These are phyloP conservation scores for Ricordea florida DNA, from an alignment of 92 coral and sea anemone genomes.

Conservation along the genomic window DNA sequence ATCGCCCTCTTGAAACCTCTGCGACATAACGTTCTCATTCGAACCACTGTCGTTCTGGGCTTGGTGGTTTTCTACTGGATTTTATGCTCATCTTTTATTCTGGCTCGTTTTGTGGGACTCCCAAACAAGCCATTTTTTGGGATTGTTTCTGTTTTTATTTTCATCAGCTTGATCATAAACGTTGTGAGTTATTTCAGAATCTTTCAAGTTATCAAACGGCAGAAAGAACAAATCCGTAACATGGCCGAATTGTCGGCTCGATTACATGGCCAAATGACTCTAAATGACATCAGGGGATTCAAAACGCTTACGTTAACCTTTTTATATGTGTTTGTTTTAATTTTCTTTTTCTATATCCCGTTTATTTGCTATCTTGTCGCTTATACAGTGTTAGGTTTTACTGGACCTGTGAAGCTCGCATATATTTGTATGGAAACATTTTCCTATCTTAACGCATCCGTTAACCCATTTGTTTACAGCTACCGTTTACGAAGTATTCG, in stretches of 20 bases:
- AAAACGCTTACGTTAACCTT: background rate
- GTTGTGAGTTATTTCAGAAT: background rate
- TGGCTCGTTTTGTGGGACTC: background rate
- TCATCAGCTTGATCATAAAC: background rate
- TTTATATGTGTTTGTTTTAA: background rate
- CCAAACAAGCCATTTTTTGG: background rate
- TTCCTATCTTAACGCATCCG: background rate
- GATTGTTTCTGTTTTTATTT: background rate
- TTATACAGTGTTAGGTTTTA: background rate
- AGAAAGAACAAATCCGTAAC: background rate
- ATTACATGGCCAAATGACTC: background rate
- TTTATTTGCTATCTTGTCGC: background rate
- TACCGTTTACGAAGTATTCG: background rate
- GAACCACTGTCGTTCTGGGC: background rate
- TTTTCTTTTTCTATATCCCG: background rate
- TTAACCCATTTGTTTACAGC: background rate
- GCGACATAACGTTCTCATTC: background rate
- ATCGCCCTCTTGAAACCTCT: background rate
- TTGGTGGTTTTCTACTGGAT: background rate
- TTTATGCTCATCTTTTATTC: background rate
- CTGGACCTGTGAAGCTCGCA: background rate
- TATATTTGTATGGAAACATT: background rate
- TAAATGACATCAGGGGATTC: background rate
- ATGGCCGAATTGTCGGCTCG: background rate
- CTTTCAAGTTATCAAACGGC: background rate